phyloP scores from a whole-genome alignment of 2,888 invertebrate species.

The Argynnis bischoffii region DNA sequence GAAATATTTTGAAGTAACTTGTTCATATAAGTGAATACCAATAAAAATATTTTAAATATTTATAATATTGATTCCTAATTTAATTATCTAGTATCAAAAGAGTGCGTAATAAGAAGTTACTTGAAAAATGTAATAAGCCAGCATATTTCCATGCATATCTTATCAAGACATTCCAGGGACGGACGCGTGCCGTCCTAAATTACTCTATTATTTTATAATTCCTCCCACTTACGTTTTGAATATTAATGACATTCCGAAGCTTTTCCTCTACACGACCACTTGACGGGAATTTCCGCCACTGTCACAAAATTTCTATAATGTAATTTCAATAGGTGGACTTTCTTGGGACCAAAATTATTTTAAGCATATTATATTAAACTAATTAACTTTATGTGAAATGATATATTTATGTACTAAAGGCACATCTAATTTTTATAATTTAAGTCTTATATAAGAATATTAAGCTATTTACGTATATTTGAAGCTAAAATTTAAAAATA shows the following conservation, averaged over 20 bases:
- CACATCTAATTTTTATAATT: too few species aligned
- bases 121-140: conserved; percentile 78
- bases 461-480: too few species aligned
- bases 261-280: conserved; percentile 67
- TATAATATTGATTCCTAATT: background rate
- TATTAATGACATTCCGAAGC: conserved; percentile 80
- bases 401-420: too few species aligned
- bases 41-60: background rate
- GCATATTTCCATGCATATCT: conserved; percentile 80
- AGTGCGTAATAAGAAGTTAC: conserved; percentile 39
- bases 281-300: conserved; percentile 65
- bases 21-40: background rate
- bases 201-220: conserved; percentile 83
- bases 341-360: too few species aligned
- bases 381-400: too few species aligned
- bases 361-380: too few species aligned
- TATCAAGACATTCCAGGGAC: conserved; percentile 68
- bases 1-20: too few species aligned
- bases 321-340: conserved; percentile 34
- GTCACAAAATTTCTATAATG: conserved; percentile 56
- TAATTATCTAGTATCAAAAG: conserved; percentile 26
- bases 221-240: conserved; percentile 80
- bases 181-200: conserved; percentile 74
- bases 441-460: too few species aligned
- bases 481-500: too few species aligned